phyloP scores from a whole-genome alignment of 1,140 invertebrate species.

The Brachionus rubens region DNA sequence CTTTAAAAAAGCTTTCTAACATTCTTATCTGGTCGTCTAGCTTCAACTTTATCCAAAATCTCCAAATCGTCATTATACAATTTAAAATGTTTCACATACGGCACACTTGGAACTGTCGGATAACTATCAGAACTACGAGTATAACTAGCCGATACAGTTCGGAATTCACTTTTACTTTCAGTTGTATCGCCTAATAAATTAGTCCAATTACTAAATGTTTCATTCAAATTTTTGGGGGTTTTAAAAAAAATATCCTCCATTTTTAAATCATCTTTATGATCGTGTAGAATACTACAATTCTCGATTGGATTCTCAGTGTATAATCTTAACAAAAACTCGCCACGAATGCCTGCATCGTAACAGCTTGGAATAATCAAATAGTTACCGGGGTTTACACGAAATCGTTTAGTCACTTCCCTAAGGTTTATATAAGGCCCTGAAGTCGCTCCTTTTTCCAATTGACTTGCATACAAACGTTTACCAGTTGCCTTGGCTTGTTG shows the following conservation, averaged over 20 bases:
- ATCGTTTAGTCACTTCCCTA: slow-evolving; percentile 57
- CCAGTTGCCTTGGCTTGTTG: not conserved
- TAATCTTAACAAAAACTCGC: slow-evolving; percentile 65
- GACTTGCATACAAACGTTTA: slow-evolving; percentile 28
- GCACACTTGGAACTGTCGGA: not conserved
- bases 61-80: not conserved
- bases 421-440: slow-evolving; percentile 58
- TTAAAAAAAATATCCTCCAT: slow-evolving; percentile 28
- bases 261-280: slow-evolving; percentile 38
- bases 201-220: slow-evolving; percentile 19
- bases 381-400: slow-evolving; percentile 61
- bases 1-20: slow-evolving; percentile 7
- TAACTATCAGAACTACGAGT: not conserved
- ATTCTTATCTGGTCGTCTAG: not conserved
- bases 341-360: slow-evolving; percentile 64
- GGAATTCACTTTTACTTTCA: not conserved
- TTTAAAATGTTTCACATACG: not conserved
- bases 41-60: not conserved
- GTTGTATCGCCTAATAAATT: not conserved
- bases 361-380: slow-evolving; percentile 68
- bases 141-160: not conserved
- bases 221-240: not conserved
- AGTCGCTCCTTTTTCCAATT: slow-evolving; percentile 48
- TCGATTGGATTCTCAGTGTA: slow-evolving; percentile 58
- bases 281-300: slow-evolving; percentile 17